Evolutionary conservation across 2,888 invertebrate genomes (phyloP).

Genomic region (Megamerina dolium): DNA sequence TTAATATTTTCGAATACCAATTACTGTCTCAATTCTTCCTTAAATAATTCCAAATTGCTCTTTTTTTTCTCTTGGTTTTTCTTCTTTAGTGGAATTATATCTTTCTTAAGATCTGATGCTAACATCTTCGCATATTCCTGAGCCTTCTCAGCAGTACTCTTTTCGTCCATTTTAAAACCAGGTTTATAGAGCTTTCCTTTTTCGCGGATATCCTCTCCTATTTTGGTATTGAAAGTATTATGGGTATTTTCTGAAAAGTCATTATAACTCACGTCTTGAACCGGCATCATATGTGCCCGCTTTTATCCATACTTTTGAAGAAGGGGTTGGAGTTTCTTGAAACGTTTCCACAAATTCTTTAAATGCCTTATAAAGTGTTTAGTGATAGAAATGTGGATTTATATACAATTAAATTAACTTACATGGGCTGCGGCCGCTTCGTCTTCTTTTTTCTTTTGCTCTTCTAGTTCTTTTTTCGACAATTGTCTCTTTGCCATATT

Average conservation of each 20-base stretch:
- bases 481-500: slow-evolving; percentile 65
- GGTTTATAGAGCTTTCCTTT: slow-evolving; percentile 92
- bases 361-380: slow-evolving; percentile 61
- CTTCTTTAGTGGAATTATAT: slow-evolving; percentile 57
- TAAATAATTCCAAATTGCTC: slow-evolving; percentile 95
- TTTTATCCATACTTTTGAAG: slow-evolving; percentile 93
- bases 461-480: slow-evolving; percentile 80
- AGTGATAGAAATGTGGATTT: not conserved
- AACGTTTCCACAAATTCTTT: slow-evolving; percentile 97
- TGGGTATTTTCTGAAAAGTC: not conserved
- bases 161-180: slow-evolving; percentile 65
- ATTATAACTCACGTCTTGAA: slow-evolving; percentile 65
- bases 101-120: slow-evolving; percentile 61
- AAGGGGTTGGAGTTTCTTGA: slow-evolving; percentile 74
- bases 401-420: slow-evolving; percentile 33
- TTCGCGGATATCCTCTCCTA: slow-evolving; percentile 83
- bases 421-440: slow-evolving; percentile 89
- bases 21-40: slow-evolving; percentile 93
- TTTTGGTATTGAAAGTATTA: not conserved
- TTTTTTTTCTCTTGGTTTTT: slow-evolving; percentile 83
- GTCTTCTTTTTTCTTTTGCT: slow-evolving; percentile 79
- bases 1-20: slow-evolving; percentile 26
- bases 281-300: slow-evolving; percentile 96
- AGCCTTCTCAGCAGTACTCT: slow-evolving; percentile 60
- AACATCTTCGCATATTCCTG: slow-evolving; percentile 62